These are phyloP conservation scores for Pachyrhynchus sulphureomaculatus DNA, from an alignment of 1,140 invertebrate species.

Conservation along the genomic window DNA sequence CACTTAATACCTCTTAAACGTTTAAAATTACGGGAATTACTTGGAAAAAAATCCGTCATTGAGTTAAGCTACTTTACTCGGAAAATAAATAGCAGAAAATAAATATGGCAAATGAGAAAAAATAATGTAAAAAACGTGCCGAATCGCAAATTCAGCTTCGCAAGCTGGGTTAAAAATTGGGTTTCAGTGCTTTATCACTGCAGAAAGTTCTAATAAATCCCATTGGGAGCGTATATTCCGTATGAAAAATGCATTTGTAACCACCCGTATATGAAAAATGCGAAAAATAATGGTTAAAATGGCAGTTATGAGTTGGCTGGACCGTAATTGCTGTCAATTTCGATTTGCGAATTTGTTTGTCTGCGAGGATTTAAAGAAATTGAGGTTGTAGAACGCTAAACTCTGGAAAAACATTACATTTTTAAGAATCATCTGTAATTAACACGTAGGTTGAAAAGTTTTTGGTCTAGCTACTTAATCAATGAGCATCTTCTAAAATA, in stretches of 20 bases:
- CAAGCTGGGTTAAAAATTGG: neutral
- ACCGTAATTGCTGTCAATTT: slow-evolving; percentile 4
- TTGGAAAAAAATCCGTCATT: neutral
- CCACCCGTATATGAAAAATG: slow-evolving; percentile 11
- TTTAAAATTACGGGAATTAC: too few relatives aligned
- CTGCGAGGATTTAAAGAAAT: neutral
- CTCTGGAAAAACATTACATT: too few relatives aligned
- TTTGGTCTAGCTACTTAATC: too few relatives aligned
- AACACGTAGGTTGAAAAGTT: too few relatives aligned
- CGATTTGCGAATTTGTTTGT: neutral
- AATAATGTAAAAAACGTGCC: slow-evolving; percentile 4
- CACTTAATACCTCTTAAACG: too few relatives aligned
- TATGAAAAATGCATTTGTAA: slow-evolving; percentile 5
- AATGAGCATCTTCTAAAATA: too few relatives aligned
- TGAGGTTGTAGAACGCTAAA: too few relatives aligned
- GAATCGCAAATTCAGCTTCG: neutral
- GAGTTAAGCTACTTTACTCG: neutral
- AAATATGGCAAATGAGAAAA: slow-evolving; percentile 3
- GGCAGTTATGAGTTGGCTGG: slow-evolving; percentile 1
- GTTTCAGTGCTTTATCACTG: neutral
- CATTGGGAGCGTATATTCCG: slow-evolving; percentile 7
- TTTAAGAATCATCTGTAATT: too few relatives aligned
- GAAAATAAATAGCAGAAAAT: neutral
- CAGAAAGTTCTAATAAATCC: slow-evolving; percentile 10
- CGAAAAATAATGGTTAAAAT: slow-evolving; percentile 1